Evolutionary conservation across 2,797 vertebrate genomes (phyloP), one percentile per base, ranked within the genome.

Genomic region (Odontamblyopus lacepedii): DNA sequence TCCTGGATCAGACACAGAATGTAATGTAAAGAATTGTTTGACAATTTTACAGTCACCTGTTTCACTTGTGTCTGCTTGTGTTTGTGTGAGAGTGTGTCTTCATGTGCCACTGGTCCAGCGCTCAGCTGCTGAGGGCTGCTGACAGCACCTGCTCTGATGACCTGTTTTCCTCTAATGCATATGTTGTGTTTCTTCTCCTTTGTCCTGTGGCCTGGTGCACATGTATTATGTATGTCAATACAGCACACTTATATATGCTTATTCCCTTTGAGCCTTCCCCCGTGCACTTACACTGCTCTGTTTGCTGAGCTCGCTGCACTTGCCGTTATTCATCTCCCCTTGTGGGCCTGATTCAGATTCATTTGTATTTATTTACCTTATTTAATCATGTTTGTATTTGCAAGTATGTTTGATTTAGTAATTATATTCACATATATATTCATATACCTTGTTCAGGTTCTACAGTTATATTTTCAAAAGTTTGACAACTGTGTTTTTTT

Each of bases 211-310:
- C 59, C 53, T 35, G 18, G 63, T 79, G 66, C 75, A 67, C 73
- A 83, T 84, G 74, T 67, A 85, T 89, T 79, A 89, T 87, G 76
- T 72, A 86, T 88, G 73, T 75, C 71, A 74, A 76, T 6, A 74
- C 66, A 73, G 57, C 63, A 74, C 53, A 78, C 44, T 74, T 61
- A 35, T 48, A 44, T 53, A 75, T 66, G 71, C 53, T 65, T 41
- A 68, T 70, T 66, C 74, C 73, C 63, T 79, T 79, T 79, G 70
- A 80, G 69, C 41, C 44, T 57, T 19, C 70, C 72, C 56, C 72
- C 61, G 61, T 63, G 67, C 65, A 67, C 64, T 80, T 77, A 65
- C 59, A 83, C 82, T 30, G 70, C 85, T 80, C 80, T 80, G 80
- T 82, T 85, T 83, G 29, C 77, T 65, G 71, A 77, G 51, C 72